Evolutionary conservation across 2,888 invertebrate species (phyloP), one percentile per base, ranked within the genome.

Genomic region (Hypolimnas misippus): DNA sequence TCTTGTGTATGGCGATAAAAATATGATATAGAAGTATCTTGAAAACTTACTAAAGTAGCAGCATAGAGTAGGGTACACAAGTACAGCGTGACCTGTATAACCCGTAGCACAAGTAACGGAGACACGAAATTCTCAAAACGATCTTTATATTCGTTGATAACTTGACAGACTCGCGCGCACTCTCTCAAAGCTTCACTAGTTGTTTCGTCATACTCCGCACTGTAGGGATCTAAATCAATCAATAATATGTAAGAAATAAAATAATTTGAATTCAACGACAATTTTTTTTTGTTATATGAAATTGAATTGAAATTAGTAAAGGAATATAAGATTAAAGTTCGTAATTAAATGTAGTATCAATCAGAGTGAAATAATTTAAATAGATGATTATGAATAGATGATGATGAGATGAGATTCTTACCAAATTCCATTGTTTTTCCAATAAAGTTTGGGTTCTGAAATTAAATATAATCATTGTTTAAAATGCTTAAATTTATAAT

Each of bases 61-160:
- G 86, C 81, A 67, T 90, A 91, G 40, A 91, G 74, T 57, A 91
- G 74, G 2, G 79, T 87, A 67, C 91, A 91, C 1, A 89, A 72
- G 57, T 88, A 91, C 58, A 91, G 65, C 0, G 90, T 91, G 65
- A 89, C 89, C 59, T 91, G 89, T 2, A 89, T 82, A 0, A 91
- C 89, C 1, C 90, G 70, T 8, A 91, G 59, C 19, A 72, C 87
- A 12, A 90, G 77, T 0, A 91, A 71, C 0, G 90, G 89, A 0
- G 90, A 91, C 21, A 84, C 83, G 66, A 90, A 89, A 0, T 62
- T 67, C 71, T 90, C 88, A 51, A 90, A 89, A 61, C 63, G 76
- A 1, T 69, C 67, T 38, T 82, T 85, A 63, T 79, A 89, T 0
- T 66, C 66, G 38, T 73, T 76, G 6, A 83, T 71, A 0, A 76